Percentiles rank a stretch among this genome's conserved stretches.
Conservation (phyloP, 1,140 invertebrate species). For the Drosophila insularis region DNA sequence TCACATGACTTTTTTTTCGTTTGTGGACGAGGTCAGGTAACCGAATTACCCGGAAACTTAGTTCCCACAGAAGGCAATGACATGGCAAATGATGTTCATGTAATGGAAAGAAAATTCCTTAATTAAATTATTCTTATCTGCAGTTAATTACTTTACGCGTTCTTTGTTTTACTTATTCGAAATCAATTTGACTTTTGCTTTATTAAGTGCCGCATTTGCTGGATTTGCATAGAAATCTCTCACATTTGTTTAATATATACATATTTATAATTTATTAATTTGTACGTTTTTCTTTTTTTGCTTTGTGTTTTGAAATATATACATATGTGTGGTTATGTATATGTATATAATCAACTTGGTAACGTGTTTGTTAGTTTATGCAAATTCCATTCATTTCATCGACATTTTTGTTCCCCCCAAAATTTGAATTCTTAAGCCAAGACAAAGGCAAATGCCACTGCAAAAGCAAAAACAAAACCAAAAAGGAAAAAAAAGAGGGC, state of each 20-base stretch:
- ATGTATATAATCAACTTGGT: conserved; percentile 44
- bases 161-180: conserved; percentile 8
- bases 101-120: conserved; percentile 1
- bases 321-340: conserved; percentile 2
- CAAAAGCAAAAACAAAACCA: conserved; percentile 33
- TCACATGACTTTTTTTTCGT: not conserved
- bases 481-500: not conserved
- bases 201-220: conserved; percentile 14
- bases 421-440: conserved; percentile 23
- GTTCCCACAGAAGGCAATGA: not conserved
- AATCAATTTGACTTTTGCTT: conserved; percentile 20
- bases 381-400: conserved; percentile 22
- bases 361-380: conserved; percentile 35
- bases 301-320: not conserved
- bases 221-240: conserved; percentile 29
- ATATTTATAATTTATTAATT: conserved; percentile 36
- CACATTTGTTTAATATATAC: conserved; percentile 23
- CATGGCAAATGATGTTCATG: not conserved
- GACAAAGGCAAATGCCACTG: conserved; percentile 23
- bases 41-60: conserved; percentile 8
- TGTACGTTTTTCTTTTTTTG: conserved; percentile 16
- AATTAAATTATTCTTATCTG: not conserved
- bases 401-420: conserved; percentile 1
- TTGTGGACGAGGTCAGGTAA: not conserved
- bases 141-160: not conserved